These are phyloP conservation scores for Setipinna tenuifilis DNA, from an alignment of 2,797 vertebrate genomes.

Conservation along the genomic window DNA sequence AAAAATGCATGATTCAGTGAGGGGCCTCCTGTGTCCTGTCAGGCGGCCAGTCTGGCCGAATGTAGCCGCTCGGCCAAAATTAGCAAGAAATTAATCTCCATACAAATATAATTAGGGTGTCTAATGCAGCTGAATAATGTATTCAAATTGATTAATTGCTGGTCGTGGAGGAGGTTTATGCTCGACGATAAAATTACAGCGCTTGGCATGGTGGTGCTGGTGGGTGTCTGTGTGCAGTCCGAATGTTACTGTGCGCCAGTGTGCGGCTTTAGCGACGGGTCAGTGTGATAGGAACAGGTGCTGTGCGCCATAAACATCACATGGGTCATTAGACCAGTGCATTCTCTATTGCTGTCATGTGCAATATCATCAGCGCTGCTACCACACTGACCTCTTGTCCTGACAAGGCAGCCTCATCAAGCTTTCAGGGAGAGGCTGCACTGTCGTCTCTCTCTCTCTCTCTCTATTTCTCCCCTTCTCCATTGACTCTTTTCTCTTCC, in stretches of 20 bases:
- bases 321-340: neutral
- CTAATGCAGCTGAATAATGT: conserved; percentile 63
- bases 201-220: neutral
- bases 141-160: conserved; percentile 58
- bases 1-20: conserved; percentile 4
- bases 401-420: neutral
- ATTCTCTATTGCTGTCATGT: neutral
- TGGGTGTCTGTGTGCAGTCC: neutral
- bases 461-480: neutral
- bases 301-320: neutral
- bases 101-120: conserved; percentile 52
- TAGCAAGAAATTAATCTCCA: conserved; percentile 55
- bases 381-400: neutral
- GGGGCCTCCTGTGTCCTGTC: neutral
- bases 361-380: neutral
- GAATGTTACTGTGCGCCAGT: neutral
- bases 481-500: neutral
- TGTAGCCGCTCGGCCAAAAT: conserved; percentile 45
- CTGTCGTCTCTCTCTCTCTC: neutral
- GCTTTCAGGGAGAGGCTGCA: neutral
- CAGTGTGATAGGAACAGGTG: neutral
- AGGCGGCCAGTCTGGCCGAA: conserved; percentile 9
- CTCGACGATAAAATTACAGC: conserved; percentile 41
- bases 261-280: neutral
- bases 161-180: conserved; percentile 43